Percentiles rank a stretch among this genome's conserved stretches.
These are phyloP conservation scores for Scaptomyza parva DNA, from an alignment of 2,888 invertebrate species.

Conservation along the genomic window DNA sequence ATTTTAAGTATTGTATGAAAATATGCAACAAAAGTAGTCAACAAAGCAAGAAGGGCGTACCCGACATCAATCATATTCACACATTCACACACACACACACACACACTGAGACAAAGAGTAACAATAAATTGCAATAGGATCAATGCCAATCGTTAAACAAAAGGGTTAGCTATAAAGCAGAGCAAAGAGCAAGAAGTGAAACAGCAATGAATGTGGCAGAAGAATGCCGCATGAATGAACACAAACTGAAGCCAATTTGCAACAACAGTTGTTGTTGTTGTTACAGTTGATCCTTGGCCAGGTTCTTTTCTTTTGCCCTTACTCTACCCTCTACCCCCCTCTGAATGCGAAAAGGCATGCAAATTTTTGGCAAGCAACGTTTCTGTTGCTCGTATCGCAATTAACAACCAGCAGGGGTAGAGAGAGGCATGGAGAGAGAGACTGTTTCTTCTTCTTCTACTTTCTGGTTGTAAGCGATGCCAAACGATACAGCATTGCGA, in stretches of 20 bases:
- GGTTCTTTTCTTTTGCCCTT: slow-evolving; percentile 6
- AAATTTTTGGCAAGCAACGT: slow-evolving; percentile 64
- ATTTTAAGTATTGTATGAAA: slow-evolving; percentile 13
- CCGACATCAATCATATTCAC: slow-evolving; percentile 43
- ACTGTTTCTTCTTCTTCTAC: slow-evolving; percentile 8
- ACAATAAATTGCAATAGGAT: slow-evolving; percentile 39
- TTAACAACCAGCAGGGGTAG: slow-evolving; percentile 54
- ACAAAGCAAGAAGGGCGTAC: not conserved
- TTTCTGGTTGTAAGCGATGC: slow-evolving; percentile 58
- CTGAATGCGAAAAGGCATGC: slow-evolving; percentile 58
- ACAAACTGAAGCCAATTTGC: slow-evolving; percentile 55
- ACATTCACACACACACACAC: too few species aligned
- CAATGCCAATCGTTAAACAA: slow-evolving; percentile 35
- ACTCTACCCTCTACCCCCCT: slow-evolving; percentile 30
- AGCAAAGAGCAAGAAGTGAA: slow-evolving; percentile 4
- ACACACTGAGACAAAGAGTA: too few species aligned
- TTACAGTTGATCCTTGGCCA: slow-evolving; percentile 13
- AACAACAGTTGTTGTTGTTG: too few species aligned
- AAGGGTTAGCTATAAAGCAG: slow-evolving; percentile 46
- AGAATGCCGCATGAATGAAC: slow-evolving; percentile 53
- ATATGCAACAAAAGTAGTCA: slow-evolving; percentile 20
- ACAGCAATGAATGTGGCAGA: slow-evolving; percentile 18
- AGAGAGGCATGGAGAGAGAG: slow-evolving; percentile 7
- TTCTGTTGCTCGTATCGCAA: slow-evolving; percentile 48
- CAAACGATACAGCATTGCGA: slow-evolving; percentile 50